These are phyloP conservation scores for Sinocyclocheilus grahami DNA, from an alignment of 2,113 vertebrate genomes.

Conservation along the genomic window DNA sequence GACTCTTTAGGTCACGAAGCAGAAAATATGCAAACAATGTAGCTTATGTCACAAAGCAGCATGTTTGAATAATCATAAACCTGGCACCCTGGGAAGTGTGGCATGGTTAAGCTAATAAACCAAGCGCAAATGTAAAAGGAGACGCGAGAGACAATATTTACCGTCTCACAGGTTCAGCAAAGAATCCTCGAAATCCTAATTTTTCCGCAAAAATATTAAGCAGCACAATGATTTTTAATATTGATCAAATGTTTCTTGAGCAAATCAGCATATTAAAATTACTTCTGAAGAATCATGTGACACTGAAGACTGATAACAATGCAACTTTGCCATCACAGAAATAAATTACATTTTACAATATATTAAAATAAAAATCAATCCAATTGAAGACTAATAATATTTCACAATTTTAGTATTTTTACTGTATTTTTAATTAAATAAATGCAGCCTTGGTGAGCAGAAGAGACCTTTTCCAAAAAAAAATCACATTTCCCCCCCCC, in stretches of 20 bases:
- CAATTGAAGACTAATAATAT: no score
- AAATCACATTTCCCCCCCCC: background rate
- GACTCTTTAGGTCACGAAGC: background rate
- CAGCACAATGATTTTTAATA: no score
- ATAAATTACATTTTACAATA: no score
- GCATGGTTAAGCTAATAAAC: constrained; percentile 42
- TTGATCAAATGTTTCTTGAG: background rate
- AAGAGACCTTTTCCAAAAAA: background rate
- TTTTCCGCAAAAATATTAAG: no score
- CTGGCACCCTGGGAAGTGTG: constrained; percentile 33
- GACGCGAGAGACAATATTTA: constrained; percentile 68
- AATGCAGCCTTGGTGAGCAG: background rate
- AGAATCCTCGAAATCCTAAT: no score
- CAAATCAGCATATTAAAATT: background rate
- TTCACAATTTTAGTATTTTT: no score
- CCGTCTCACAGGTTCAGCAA: constrained; percentile 33
- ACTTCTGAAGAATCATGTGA: background rate
- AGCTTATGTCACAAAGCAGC: constrained; percentile 32
- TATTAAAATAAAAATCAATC: no score
- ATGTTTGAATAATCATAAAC: constrained; percentile 66
- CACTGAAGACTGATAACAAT: background rate
- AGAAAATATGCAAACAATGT: constrained; percentile 57
- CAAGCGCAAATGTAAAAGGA: constrained; percentile 50
- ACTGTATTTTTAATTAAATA: no score
- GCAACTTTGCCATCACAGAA: background rate